Evolutionary conservation across 2,113 vertebrate species (phyloP), one percentile per base, ranked within the genome.

Genomic region (Coregonus clupeaformis): DNA sequence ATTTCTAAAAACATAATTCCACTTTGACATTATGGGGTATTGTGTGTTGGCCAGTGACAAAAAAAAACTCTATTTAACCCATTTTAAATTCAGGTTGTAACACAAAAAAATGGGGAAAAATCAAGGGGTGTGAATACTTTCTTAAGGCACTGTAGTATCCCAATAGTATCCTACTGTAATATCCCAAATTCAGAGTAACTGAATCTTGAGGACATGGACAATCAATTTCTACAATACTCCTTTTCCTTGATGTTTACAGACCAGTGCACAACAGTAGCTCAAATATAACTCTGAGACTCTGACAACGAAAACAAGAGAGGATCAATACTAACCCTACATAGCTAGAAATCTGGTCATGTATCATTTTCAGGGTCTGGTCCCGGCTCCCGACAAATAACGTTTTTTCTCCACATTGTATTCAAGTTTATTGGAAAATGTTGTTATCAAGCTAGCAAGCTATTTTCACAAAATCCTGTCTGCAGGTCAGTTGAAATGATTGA

Each of bases 291-390:
- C 57, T 60, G 20, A n/a, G 13, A 22, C 7, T 60, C 57, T 60
- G 49, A 52, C 88, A 90, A 89, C 82, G 87, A 91, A 90, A 90
- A 90, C 89, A 91, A 88, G 83, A 87, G 85, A 79, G 82, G 90
- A 91, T 92, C 90, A 87, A 92, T 92, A 90, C 77, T 68, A 87
- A 82, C 83, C 75, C 86, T 16, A 0, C 36, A 42, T 42, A 22
- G n/a, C 57, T 11, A 60, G 57, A 60, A 60, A 22, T 16, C 20
- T 89, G 87, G 85, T 89, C 88, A 90, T 90, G 86, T 91, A 90
- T 90, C 89, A 87, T 42, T 42, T 42, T 42, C 36, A 42, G 36
- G 36, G 9, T 42, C 36, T 42, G 36, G 36, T 12, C 36, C 36
- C 36, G 36, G 36, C 36, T 42, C 36, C 36, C 36, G 36, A 42